A percentile compares a stretch with the other conserved stretches of the same genome.
phyloP scores from a whole-genome alignment of 2,888 invertebrate species.

The Lasius fuliginosus region DNA sequence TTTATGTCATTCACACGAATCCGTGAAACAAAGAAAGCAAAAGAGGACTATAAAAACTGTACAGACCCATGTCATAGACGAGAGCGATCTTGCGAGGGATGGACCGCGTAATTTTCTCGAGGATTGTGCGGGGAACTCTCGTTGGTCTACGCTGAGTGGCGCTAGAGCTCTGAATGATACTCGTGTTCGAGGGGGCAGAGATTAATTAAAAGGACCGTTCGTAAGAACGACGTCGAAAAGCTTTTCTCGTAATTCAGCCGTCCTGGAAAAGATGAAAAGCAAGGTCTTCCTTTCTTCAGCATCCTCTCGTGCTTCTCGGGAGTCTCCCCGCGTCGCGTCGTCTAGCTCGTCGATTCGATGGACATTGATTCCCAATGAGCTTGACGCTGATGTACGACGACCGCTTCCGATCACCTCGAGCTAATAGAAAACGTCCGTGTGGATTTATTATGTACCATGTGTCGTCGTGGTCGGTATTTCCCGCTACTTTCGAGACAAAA shows the following conservation, averaged over 20 bases:
- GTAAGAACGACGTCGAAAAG: constrained; percentile 70
- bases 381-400: constrained; percentile 74
- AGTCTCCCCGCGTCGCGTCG: constrained; percentile 14
- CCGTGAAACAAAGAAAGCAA: background rate
- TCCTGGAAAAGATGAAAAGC: constrained; percentile 21
- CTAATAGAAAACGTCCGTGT: constrained; percentile 72
- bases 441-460: constrained; percentile 65
- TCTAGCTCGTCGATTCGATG: constrained; percentile 49
- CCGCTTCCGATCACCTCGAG: constrained; percentile 58
- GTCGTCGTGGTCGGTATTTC: background rate
- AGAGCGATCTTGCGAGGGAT: constrained; percentile 36
- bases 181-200: constrained; percentile 67
- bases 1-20: background rate
- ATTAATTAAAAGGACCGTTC: constrained; percentile 75
- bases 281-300: constrained; percentile 11
- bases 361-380: constrained; percentile 75
- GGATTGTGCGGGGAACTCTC: constrained; percentile 34
- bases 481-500: background rate
- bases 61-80: background rate
- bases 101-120: constrained; percentile 46
- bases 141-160: constrained; percentile 44
- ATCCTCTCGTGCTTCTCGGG: constrained; percentile 28
- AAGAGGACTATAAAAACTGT: constrained; percentile 3
- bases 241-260: constrained; percentile 69
- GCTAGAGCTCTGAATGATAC: constrained; percentile 64